Percentiles rank a stretch among this genome's conserved stretches.
Conservation (phyloP, 1,140 invertebrate species). For the Latrodectus geometricus region DNA sequence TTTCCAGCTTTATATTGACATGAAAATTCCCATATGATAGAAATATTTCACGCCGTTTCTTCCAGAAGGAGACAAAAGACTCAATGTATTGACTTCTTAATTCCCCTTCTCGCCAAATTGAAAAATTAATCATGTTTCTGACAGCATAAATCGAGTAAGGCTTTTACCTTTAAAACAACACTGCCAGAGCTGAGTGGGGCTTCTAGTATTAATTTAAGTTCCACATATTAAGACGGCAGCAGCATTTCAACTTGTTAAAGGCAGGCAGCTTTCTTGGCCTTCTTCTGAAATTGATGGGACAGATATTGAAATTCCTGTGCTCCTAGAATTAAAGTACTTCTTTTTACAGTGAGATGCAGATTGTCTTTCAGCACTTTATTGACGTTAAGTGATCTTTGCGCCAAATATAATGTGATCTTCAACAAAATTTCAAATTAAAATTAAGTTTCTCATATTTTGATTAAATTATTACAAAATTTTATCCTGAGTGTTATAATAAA, state of each 20-base stretch:
- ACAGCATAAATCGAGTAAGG: conserved; percentile 11
- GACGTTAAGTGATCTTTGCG: too few species aligned
- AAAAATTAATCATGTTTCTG: conserved; percentile 45
- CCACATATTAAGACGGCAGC: not conserved
- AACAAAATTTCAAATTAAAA: too few species aligned
- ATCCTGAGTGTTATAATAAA: too few species aligned
- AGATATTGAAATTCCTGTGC: not conserved
- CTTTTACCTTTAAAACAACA: conserved; percentile 24
- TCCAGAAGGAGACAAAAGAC: not conserved
- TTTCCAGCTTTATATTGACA: not conserved
- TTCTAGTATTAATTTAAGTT: not conserved
- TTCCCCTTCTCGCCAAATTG: not conserved
- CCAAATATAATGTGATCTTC: too few species aligned
- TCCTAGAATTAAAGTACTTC: too few species aligned
- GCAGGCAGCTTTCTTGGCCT: not conserved
- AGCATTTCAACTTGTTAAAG: too few species aligned
- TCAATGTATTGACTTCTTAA: not conserved
- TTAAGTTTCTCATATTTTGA: too few species aligned
- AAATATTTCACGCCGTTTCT: not conserved
- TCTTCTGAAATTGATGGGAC: not conserved
- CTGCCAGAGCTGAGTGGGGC: too few species aligned
- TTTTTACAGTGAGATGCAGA: too few species aligned
- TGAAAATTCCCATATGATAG: not conserved
- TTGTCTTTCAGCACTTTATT: too few species aligned
- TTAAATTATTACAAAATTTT: too few species aligned